Base-by-base conservation (phyloP, 2,113 vertebrate genomes). In the Phrynosoma blainvillii region DNA sequence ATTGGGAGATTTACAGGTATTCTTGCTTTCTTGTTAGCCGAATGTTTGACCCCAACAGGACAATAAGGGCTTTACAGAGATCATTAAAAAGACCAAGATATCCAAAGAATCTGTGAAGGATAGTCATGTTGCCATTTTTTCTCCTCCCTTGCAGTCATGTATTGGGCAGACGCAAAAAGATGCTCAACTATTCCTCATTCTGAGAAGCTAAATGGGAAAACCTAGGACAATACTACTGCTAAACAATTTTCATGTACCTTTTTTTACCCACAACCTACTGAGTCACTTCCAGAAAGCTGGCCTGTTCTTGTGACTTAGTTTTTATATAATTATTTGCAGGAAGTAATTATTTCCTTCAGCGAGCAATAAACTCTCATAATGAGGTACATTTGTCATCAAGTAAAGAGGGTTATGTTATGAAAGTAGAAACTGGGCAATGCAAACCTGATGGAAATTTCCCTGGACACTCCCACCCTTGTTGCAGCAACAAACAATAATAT, bases 261-360 rank as follows among this genome's bases (percentile, higher is more conserved):
- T 9, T 62, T 68, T 87, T 73, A 59, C 74, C 4, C 2, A 12
- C 52, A 56, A 23, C 23, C 21, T 40, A 59, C 32, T 84, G 75
- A 77, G 62, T 75, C 83, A 81, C 21, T 89, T 85, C 30, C 52
- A 84, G 68, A 56, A 62, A 79, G 79, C 40, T 66, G 54, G 56
- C 18, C 27, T 36, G 36, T 78, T 85, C 40, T 78, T 65, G 27
- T 52, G 36, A 65, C 84, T 85, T 85, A 6, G 77, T 83, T 77
- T 83, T 82, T 52, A 83, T 40, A 77, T 56, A 82, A 59, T 82
- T 87, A 82, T 82, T 75, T 82, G n/a, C 56, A 75, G 79, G 79
- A 87, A 87, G 70, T 47, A 83, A 82, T 32, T 82, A 66, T 87
- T 87, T 82, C 86, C 79, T 87, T 82, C 71, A 76, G 36, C 14